Conservation (phyloP, 2,113 vertebrate genomes). For the Pheucticus melanocephalus region DNA sequence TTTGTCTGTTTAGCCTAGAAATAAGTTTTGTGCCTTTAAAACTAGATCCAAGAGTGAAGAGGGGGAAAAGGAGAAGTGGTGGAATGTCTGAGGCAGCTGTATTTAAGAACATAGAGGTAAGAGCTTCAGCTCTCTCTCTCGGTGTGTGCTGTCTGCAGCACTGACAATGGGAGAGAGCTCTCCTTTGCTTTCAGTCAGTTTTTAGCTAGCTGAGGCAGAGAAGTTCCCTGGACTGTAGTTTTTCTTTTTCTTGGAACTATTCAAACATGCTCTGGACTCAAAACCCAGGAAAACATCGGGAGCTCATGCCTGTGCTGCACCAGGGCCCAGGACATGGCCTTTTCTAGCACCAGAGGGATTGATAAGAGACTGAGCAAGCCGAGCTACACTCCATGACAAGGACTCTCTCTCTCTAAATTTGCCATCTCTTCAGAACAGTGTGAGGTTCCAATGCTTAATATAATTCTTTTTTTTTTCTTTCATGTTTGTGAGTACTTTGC, state of each 20-base stretch:
- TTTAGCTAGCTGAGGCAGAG: not conserved
- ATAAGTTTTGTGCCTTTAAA: not conserved
- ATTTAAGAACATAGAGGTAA: not conserved
- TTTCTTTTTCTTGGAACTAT: not conserved
- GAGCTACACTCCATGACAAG: not conserved
- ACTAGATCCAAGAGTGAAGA: not conserved
- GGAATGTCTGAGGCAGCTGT: not conserved
- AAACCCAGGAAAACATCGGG: fast-evolving
- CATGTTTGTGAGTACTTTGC: not conserved
- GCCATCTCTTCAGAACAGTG: not conserved
- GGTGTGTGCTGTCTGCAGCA: not conserved
- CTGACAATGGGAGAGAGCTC: not conserved
- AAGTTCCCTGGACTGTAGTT: not conserved
- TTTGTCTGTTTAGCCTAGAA: not conserved
- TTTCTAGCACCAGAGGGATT: not conserved
- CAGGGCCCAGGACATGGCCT: fast-evolving
- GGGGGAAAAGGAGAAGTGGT: fast-evolving
- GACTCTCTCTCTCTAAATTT: not conserved
- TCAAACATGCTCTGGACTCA: not conserved
- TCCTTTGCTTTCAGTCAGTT: not conserved
- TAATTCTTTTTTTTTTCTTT: not conserved
- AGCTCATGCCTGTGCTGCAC: not conserved
- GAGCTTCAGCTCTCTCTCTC: not conserved
- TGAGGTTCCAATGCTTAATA: not conserved
- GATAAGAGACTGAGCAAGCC: not conserved